Percentiles rank a stretch among this genome's conserved stretches.
These are phyloP conservation scores for Ornithoptera alexandrae DNA, from an alignment of 2,888 invertebrate species.

Conservation along the genomic window DNA sequence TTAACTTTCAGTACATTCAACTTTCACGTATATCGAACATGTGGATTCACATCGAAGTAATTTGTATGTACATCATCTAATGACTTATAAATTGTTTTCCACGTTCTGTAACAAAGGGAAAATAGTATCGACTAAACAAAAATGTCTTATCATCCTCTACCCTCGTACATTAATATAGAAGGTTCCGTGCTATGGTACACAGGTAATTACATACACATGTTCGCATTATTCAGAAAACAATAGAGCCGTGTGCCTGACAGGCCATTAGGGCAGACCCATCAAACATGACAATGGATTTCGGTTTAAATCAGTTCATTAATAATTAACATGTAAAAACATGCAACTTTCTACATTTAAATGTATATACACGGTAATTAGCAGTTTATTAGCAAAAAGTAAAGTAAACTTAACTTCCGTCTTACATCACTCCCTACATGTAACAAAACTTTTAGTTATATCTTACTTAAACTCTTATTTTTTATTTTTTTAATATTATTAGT, in stretches of 20 bases:
- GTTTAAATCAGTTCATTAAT: slow-evolving; percentile 34
- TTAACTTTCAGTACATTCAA: background rate
- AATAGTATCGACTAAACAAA: slow-evolving; percentile 13
- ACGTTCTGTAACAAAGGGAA: slow-evolving; percentile 11
- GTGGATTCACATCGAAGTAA: background rate
- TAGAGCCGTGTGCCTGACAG: slow-evolving; percentile 64
- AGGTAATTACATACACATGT: slow-evolving; percentile 64
- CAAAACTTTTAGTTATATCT: no score
- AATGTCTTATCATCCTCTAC: slow-evolving; percentile 18
- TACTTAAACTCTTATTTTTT: no score
- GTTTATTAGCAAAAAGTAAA: background rate
- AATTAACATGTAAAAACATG: slow-evolving; percentile 33
- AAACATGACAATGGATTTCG: slow-evolving; percentile 49
- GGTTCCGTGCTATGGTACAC: slow-evolving; percentile 51
- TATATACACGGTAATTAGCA: background rate
- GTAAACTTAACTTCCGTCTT: no score
- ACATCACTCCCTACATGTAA: no score
- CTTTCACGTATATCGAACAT: background rate
- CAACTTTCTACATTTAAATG: slow-evolving; percentile 4
- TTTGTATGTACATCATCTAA: slow-evolving; percentile 9
- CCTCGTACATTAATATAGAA: slow-evolving; percentile 47
- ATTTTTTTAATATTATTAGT: no score
- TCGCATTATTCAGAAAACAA: slow-evolving; percentile 60
- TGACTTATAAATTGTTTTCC: slow-evolving; percentile 20
- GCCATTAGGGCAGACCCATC: slow-evolving; percentile 59